These are phyloP conservation scores for Drosophila mojavensis DNA, from an alignment of 1,140 invertebrate genomes.

Conservation along the genomic window DNA sequence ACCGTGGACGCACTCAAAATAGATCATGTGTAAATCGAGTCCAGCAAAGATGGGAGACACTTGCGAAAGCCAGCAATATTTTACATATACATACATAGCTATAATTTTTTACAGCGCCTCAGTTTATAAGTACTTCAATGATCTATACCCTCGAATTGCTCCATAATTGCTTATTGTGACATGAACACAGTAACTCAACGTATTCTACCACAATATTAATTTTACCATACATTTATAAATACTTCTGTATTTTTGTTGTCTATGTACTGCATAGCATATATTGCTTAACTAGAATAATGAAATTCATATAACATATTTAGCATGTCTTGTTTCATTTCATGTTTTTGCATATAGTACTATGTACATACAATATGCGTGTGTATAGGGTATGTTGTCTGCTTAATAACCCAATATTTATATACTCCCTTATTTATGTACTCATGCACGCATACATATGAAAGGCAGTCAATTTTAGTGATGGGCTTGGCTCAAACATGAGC, in stretches of 20 bases:
- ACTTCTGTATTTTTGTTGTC: slow-evolving; percentile 34
- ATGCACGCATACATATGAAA: background rate
- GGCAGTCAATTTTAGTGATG: slow-evolving; percentile 2
- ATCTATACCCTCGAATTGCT: slow-evolving; percentile 50
- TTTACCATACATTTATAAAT: slow-evolving; percentile 32
- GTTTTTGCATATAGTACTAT: background rate
- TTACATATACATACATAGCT: slow-evolving; percentile 42
- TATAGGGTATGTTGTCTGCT: background rate
- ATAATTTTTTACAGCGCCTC: slow-evolving; percentile 37
- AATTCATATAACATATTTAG: slow-evolving; percentile 48
- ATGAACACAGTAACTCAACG: slow-evolving; percentile 25
- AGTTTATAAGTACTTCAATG: slow-evolving; percentile 30
- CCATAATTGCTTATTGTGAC: slow-evolving; percentile 20
- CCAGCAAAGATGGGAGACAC: slow-evolving; percentile 2
- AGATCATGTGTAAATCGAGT: slow-evolving; percentile 59
- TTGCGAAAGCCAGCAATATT: slow-evolving; percentile 48
- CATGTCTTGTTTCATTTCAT: slow-evolving; percentile 5
- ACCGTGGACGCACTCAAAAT: slow-evolving; percentile 66
- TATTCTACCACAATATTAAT: slow-evolving; percentile 51
- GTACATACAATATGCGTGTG: background rate
- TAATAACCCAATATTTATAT: slow-evolving; percentile 8
- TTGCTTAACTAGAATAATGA: slow-evolving; percentile 57
- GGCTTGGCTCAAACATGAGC: background rate
- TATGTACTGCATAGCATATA: slow-evolving; percentile 49
- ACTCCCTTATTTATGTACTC: background rate